A percentile compares a stretch with the other conserved stretches of the same genome.
phyloP scores from a whole-genome alignment of 2,888 invertebrate species.

The Lithophane ornitopus region DNA sequence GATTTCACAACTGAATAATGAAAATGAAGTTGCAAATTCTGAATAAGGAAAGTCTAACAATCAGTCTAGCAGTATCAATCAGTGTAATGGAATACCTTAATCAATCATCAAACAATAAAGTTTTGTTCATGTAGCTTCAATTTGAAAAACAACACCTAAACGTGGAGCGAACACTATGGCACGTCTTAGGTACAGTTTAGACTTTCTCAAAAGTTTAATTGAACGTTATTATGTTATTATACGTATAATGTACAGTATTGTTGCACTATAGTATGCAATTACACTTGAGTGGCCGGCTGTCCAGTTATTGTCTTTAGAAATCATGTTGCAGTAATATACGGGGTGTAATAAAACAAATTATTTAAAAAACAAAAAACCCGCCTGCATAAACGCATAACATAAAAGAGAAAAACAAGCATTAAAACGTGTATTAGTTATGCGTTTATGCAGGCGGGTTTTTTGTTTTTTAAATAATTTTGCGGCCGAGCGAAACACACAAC shows the following conservation, averaged over 20 bases:
- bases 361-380: no score
- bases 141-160: constrained; percentile 16
- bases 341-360: no score
- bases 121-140: constrained; percentile 14
- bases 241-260: neutral
- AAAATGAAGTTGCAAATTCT: constrained; percentile 29
- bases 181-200: constrained; percentile 38
- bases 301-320: constrained; percentile 11
- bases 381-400: no score
- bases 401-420: no score
- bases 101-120: constrained; percentile 47
- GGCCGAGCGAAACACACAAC: no score
- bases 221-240: constrained; percentile 38
- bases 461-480: no score
- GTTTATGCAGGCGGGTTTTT: no score
- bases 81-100: constrained; percentile 28
- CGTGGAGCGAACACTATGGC: constrained; percentile 57
- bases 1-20: neutral
- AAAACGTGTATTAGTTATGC: no score
- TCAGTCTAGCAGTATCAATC: constrained; percentile 21
- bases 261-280: constrained; percentile 26
- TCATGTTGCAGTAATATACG: neutral
- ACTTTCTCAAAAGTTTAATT: constrained; percentile 58
- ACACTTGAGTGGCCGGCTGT: constrained; percentile 16
- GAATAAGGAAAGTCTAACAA: constrained; percentile 16